A percentile compares a stretch with the other conserved stretches of the same genome.
Conservation (phyloP, 2,797 vertebrate genomes). For the Leptodactylus fallax region DNA sequence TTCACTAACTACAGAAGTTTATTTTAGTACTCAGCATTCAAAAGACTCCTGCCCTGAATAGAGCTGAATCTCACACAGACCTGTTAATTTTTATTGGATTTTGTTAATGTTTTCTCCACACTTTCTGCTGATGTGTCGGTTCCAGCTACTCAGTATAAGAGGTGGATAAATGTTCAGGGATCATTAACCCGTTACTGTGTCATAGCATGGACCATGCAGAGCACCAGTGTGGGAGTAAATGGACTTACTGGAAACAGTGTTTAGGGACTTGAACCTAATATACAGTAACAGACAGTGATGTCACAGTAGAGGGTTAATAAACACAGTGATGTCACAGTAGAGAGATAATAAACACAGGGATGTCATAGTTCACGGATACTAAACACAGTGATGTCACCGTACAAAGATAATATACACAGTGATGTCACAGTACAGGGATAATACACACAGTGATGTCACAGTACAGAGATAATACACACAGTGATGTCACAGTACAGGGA, state of each 20-base stretch:
- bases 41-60: not conserved
- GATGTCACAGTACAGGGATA: no score
- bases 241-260: no score
- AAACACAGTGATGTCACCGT: no score
- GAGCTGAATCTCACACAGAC: not conserved
- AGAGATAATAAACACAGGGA: not conserved
- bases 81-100: not conserved
- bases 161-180: not conserved
- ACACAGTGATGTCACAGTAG: not conserved
- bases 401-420: no score
- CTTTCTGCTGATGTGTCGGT: not conserved
- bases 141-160: not conserved
- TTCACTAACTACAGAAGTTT: no score
- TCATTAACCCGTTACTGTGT: constrained; percentile 1
- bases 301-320: not conserved
- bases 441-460: no score
- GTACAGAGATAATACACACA: no score
- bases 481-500: no score
- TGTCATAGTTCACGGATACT: no score
- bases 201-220: not conserved
- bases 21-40: not conserved
- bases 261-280: no score
- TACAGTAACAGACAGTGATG: not conserved
- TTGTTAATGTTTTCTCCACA: not conserved
- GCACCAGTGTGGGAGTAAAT: no score